These are phyloP conservation scores for Cosmopolites sordidus DNA, from an alignment of 2,888 invertebrate genomes.

Conservation along the genomic window DNA sequence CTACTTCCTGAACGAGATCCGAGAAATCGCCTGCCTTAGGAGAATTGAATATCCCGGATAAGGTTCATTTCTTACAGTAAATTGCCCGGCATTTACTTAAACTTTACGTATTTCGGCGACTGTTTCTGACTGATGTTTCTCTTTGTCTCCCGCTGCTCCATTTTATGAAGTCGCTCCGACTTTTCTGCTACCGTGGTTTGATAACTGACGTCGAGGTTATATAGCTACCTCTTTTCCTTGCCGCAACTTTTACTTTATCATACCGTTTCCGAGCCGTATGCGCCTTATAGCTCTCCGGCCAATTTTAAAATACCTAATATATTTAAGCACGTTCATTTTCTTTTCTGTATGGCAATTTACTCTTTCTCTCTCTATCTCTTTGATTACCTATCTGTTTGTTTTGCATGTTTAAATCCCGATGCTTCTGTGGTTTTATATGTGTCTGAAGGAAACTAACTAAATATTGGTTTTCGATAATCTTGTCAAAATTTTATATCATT, in stretches of 20 bases:
- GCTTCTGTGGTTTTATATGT: no score
- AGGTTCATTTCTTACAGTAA: conserved; percentile 28
- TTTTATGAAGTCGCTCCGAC: conserved; percentile 2
- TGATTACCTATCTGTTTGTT: no score
- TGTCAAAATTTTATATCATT: no score
- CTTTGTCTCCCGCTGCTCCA: conserved; percentile 4
- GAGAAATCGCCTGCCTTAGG: conserved; percentile 17
- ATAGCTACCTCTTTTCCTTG: not conserved
- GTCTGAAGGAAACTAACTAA: no score
- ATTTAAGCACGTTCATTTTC: conserved; percentile 9
- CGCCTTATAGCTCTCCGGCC: conserved; percentile 11
- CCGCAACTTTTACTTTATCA: conserved; percentile 19
- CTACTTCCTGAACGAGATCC: conserved; percentile 17
- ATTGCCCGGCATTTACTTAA: conserved; percentile 26
- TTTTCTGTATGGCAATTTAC: not conserved
- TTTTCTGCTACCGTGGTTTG: conserved; percentile 13
- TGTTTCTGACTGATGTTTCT: conserved; percentile 14
- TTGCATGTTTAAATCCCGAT: no score
- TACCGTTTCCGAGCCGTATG: conserved; percentile 20
- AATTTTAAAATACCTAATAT: conserved; percentile 8
- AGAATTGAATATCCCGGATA: conserved; percentile 30
- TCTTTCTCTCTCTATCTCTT: not conserved
- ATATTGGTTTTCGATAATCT: no score
- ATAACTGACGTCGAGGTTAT: conserved; percentile 14
- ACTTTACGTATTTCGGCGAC: conserved; percentile 26